Percentiles rank a stretch among this genome's conserved stretches.
Evolutionary conservation across 2,797 vertebrate species (phyloP).

Genomic region (Miichthys miiuy): DNA sequence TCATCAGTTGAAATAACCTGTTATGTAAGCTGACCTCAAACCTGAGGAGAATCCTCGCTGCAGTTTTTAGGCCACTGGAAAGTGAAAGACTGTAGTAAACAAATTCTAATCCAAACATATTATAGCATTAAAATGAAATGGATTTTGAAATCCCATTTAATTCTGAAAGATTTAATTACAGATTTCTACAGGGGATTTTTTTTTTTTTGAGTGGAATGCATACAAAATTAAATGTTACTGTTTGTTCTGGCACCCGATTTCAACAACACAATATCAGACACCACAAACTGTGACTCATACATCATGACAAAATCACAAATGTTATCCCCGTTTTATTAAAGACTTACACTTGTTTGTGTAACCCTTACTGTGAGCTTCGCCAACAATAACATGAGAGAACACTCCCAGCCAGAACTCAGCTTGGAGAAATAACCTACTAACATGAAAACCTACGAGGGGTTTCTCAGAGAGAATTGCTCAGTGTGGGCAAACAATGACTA

Average conservation of each 20-base stretch:
- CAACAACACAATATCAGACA: not conserved
- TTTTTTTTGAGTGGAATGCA: not conserved
- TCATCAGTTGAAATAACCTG: constrained; percentile 52
- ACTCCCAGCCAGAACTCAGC: not conserved
- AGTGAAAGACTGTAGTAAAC: constrained; percentile 36
- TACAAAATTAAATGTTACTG: not conserved
- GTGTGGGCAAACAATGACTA: constrained; percentile 27
- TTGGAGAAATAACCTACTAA: constrained; percentile 37
- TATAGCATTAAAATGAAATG: constrained; percentile 26
- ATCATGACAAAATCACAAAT: constrained; percentile 8
- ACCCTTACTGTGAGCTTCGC: not conserved
- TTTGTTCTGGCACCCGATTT: constrained; percentile 5
- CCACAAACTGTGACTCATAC: not conserved
- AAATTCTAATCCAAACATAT: constrained; percentile 28
- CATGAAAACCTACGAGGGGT: constrained; percentile 26
- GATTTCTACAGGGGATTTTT: constrained; percentile 6
- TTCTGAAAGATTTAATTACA: constrained; percentile 38
- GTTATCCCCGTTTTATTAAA: not conserved
- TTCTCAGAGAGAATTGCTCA: constrained; percentile 9
- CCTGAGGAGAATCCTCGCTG: constrained; percentile 28
- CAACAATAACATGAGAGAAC: constrained; percentile 6
- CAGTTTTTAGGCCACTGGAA: constrained; percentile 52
- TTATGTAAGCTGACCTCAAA: constrained; percentile 69
- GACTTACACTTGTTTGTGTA: not conserved
- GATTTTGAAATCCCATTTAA: constrained; percentile 46